These are phyloP conservation scores for Peribatodes rhomboidaria DNA, from an alignment of 2,888 invertebrate genomes.

Conservation along the genomic window DNA sequence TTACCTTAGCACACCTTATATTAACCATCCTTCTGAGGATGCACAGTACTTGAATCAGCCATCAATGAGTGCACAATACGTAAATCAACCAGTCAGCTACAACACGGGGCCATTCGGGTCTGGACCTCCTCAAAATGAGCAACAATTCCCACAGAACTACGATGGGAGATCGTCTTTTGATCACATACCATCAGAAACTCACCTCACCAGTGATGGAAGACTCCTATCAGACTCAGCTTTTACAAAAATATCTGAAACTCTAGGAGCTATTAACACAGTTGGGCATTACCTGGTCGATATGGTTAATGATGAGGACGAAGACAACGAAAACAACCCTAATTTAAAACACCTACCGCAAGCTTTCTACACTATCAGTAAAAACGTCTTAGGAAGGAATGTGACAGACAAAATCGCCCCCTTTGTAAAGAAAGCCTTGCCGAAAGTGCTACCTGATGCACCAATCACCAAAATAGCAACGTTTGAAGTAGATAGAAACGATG, in stretches of 20 bases:
- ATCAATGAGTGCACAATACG: constrained; percentile 26
- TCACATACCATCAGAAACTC: constrained; percentile 48
- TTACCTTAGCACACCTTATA: constrained; percentile 29
- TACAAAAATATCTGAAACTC: constrained; percentile 87
- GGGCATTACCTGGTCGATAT: constrained; percentile 95
- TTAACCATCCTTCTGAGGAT: constrained; percentile 40
- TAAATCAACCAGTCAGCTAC: constrained; percentile 49
- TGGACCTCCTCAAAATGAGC: constrained; percentile 35
- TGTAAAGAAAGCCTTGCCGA: constrained; percentile 81
- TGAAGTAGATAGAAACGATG: constrained; percentile 80
- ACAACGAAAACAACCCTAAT: constrained; percentile 76
- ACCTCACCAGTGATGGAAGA: constrained; percentile 77
- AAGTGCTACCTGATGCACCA: constrained; percentile 77
- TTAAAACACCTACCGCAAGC: constrained; percentile 88
- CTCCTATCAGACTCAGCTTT: constrained; percentile 88
- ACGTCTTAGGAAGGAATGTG: constrained; percentile 91
- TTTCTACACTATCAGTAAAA: constrained; percentile 92
- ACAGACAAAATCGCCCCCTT: constrained; percentile 93
- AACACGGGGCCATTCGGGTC: constrained; percentile 56
- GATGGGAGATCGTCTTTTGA: constrained; percentile 48
- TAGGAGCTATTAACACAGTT: constrained; percentile 94
- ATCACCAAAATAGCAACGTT: constrained; percentile 77
- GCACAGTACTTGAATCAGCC: constrained; percentile 29
- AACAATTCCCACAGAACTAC: constrained; percentile 39
- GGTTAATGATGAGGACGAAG: constrained; percentile 83